Base-by-base conservation (phyloP, 2,888 invertebrate genomes). In the Marronus borbonicus region DNA sequence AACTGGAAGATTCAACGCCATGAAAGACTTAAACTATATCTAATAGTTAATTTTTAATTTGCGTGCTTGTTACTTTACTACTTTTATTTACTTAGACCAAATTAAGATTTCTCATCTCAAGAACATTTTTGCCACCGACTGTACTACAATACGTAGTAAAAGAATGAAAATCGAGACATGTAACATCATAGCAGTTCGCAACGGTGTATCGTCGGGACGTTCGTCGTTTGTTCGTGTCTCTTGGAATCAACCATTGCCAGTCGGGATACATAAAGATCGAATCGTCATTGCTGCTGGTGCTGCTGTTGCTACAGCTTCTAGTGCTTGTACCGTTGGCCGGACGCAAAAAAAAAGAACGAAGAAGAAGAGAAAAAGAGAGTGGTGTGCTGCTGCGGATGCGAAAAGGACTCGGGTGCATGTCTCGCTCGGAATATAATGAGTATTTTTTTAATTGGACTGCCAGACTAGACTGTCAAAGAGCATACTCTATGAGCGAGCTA, bases 371-470 rank as follows among this genome's bases (percentile, higher is more conserved):
- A 31, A 24, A 24, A 65, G 31, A 44, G 24, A 17, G 17, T 12
- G 20, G 58, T 58, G 72, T 14, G 58, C 20, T 28, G 69, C 49
- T 24, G 72, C 58, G 72, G 55, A 55, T 36, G n/a, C 36, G 72
- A 74, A 80, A 82, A 81, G 81, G 81, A 76, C 81, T 66, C 20
- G 17, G 68, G 24, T 44, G 68, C 50, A 68, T 28, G 50, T 68
- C 81, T 83, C 58, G 60, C 72, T 60, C 44, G 60, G 72, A 74
- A 74, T 84, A 82, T 84, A 84, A 84, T 84, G 84, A 84, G 84
- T 80, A 83, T 81, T 84, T 85, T 85, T 85, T 85, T 85, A 85
- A 85, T 85, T 85, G 85, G 85, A 84, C 82, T 65, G 65, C 60
- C 76, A 76, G 79, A 80, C 81, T 84, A 83, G 84, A 83, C 82